Base-by-base conservation (phyloP, 92 coral and sea anemone genomes). In the Montipora capitata region DNA sequence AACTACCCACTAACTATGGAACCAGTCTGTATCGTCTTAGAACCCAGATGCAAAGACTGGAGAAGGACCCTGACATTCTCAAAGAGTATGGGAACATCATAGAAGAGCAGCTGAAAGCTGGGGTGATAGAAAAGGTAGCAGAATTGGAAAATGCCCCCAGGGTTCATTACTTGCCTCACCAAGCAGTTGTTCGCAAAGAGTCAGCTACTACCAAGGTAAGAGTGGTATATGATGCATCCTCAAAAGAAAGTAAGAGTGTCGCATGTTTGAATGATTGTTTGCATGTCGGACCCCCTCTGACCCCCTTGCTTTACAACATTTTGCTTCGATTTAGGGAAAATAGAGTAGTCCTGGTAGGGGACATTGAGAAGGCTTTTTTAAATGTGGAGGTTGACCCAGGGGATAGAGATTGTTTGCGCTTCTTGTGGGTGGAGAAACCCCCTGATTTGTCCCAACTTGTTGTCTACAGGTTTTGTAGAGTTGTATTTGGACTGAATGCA, bases 201-300 rank as follows among this genome's bases (percentile, higher is more conserved):
- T 27, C 35, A 27, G 35, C 35, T 27, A 27, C 35, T 27, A 27
- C 35, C 5, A 80, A 80, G 54, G 54, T 62, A 40, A 70, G 78
- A 66, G 58, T 80, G 40, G 85, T 80, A 4, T 80, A 80, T 5
- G 74, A 80, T 40, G 20, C 85, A 0, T 80, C 85, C 3, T 57
- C 56, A 2, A 76, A 63, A 20, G 56, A 40, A 13, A 51, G 72
- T 43, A 49, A 74, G 82, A 18, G 56, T 6, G 91, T 85, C 7
- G 15, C 11, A 16, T 75, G 78, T 6, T 45, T 91, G 39, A 91
- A 91, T 65, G 94, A 91, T 78, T 91, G 94, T 74, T 68, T 91
- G 13, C 94, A 82, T 38, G 89, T 72, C 2, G 92, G 92, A 4
- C 94, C 88, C 7, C 79, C 91, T 13, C 72, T 91, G 18, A 86